Evolutionary conservation across 2,113 vertebrate genomes (phyloP).

Genomic region (Eonycteris spelaea): DNA sequence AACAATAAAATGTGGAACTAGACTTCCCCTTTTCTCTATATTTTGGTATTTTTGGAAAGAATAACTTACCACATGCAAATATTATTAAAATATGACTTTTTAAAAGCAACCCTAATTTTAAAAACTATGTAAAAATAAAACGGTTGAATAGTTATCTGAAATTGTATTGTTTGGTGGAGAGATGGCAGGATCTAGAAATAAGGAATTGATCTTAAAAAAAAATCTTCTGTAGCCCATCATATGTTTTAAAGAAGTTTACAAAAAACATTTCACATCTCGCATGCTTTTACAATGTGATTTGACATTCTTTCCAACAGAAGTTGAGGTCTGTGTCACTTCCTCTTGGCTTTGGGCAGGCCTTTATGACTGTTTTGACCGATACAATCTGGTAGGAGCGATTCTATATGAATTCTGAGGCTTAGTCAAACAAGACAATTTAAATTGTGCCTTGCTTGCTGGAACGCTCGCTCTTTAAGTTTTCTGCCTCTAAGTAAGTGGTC

Average conservation of each 20-base stretch:
- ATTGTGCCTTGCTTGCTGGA: neutral
- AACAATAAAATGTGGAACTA: neutral
- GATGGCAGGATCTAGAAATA: neutral
- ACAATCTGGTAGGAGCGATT: neutral
- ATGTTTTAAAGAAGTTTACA: neutral
- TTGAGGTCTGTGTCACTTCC: neutral
- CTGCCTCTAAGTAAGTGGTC: neutral
- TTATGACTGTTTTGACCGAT: neutral
- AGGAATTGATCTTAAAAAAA: neutral
- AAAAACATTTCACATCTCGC: neutral
- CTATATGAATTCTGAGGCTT: neutral
- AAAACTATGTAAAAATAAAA: neutral
- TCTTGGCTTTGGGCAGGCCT: neutral
- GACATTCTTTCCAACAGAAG: neutral
- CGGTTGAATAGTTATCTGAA: neutral
- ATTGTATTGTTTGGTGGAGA: neutral
- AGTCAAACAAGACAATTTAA: neutral
- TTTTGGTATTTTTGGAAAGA: neutral
- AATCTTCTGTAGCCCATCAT: neutral
- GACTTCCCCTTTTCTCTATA: neutral
- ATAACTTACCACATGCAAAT: neutral
- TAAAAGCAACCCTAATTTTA: neutral
- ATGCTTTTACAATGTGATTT: neutral
- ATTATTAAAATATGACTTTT: neutral
- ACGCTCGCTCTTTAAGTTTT: neutral